Percentiles rank a stretch among this genome's conserved stretches.
Conservation (phyloP, 2,113 vertebrate genomes). For the Syrrhaptes paradoxus region DNA sequence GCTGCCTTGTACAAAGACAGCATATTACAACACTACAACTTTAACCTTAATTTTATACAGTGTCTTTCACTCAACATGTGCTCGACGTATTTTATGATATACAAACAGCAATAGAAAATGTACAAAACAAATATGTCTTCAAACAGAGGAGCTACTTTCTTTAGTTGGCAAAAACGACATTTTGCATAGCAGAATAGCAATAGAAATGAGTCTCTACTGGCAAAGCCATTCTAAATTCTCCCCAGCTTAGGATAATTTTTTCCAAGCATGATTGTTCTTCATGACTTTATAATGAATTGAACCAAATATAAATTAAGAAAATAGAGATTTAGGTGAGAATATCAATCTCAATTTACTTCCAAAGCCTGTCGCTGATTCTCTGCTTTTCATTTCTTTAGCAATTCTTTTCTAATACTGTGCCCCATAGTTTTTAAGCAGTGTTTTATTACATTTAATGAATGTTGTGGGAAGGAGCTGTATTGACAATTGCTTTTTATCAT, state of each 20-base stretch:
- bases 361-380: not conserved
- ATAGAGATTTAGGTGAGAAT: not conserved
- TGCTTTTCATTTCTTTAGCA: not conserved
- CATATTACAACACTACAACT: not conserved
- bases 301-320: not conserved
- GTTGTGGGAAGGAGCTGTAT: not conserved
- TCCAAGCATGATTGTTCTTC: not conserved
- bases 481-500: not conserved
- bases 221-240: not conserved
- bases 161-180: constrained; percentile 16
- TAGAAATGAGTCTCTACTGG: constrained; percentile 29
- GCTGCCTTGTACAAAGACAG: constrained; percentile 43
- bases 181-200: not conserved
- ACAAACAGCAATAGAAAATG: constrained; percentile 52
- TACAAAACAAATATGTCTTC: constrained; percentile 52
- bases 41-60: not conserved
- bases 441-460: not conserved
- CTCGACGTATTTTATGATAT: constrained; percentile 35
- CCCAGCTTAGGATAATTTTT: not conserved
- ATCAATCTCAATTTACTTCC: not conserved
- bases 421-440: not conserved
- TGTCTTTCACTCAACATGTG: not conserved
- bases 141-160: constrained; percentile 35
- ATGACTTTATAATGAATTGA: not conserved
- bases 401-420: not conserved